Percentiles rank a stretch among this genome's conserved stretches.
These are phyloP conservation scores for Actenoides hombroni DNA, from an alignment of 2,113 vertebrate genomes.

Conservation along the genomic window DNA sequence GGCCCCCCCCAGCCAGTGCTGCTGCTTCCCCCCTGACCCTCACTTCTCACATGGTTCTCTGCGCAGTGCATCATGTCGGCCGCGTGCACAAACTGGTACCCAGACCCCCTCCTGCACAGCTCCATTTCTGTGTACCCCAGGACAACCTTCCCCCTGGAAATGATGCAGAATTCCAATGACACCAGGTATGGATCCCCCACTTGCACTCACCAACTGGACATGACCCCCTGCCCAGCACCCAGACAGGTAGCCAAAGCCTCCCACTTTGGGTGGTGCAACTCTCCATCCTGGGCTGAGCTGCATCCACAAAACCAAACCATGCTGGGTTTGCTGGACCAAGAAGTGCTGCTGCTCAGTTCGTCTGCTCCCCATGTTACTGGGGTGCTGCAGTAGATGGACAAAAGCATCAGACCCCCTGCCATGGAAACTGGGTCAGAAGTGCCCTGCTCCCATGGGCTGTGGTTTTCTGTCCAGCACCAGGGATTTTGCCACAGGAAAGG, in stretches of 20 bases:
- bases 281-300: not conserved
- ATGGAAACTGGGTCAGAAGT: not conserved
- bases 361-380: fast-evolving
- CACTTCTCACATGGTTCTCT: slow-evolving; percentile 78
- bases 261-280: not conserved
- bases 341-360: not conserved
- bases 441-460: not conserved
- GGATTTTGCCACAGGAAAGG: not conserved
- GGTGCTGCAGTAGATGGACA: not conserved
- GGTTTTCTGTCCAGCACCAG: not conserved
- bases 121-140: slow-evolving; percentile 81
- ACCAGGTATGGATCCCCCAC: not conserved
- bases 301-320: not conserved
- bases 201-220: fast-evolving
- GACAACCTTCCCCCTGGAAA: slow-evolving; percentile 10
- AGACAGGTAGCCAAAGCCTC: not conserved
- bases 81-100: slow-evolving; percentile 81
- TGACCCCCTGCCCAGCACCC: not conserved
- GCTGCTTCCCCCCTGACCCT: not conserved
- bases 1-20: too few relatives aligned
- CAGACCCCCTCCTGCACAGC: slow-evolving; percentile 74
- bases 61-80: slow-evolving; percentile 83
- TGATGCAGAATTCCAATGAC: not conserved
- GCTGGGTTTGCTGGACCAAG: not conserved
- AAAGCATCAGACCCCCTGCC: not conserved